phyloP scores from a whole-genome alignment of 2,113 vertebrate genomes.

The Ictalurus punctatus region DNA sequence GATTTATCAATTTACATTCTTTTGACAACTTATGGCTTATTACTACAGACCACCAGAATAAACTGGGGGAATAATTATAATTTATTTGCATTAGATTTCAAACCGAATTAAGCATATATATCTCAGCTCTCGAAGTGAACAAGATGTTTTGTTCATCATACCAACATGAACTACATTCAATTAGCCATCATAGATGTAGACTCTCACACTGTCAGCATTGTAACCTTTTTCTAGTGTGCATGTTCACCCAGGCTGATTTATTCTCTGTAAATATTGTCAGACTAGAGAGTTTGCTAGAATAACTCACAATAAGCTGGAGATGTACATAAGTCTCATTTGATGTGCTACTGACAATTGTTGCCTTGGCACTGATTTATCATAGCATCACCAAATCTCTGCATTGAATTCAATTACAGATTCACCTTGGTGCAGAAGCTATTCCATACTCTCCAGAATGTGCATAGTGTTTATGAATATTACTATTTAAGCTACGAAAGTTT shows the following conservation, averaged over 20 bases:
- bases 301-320: slow-evolving; percentile 18
- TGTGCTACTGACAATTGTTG: slow-evolving; percentile 9
- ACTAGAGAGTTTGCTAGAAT: background rate
- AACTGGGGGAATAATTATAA: background rate
- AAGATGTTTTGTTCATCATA: background rate
- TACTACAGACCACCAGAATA: background rate
- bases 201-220: background rate
- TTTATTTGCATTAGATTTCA: background rate
- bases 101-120: background rate
- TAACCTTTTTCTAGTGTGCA: background rate
- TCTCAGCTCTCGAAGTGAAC: background rate
- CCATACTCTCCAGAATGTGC: background rate
- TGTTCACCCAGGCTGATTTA: slow-evolving; percentile 18
- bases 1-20: background rate
- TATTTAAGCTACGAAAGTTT: background rate
- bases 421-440: background rate
- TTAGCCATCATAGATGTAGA: background rate
- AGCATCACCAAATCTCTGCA: slow-evolving; percentile 16
- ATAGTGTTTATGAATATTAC: background rate
- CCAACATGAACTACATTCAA: background rate
- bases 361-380: slow-evolving; percentile 19
- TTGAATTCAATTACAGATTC: slow-evolving; percentile 14
- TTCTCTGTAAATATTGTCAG: slow-evolving; percentile 18
- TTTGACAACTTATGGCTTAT: background rate
- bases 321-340: slow-evolving; percentile 23